phyloP scores from a whole-genome alignment of 2,113 vertebrate genomes.

The Isichthys henryi region DNA sequence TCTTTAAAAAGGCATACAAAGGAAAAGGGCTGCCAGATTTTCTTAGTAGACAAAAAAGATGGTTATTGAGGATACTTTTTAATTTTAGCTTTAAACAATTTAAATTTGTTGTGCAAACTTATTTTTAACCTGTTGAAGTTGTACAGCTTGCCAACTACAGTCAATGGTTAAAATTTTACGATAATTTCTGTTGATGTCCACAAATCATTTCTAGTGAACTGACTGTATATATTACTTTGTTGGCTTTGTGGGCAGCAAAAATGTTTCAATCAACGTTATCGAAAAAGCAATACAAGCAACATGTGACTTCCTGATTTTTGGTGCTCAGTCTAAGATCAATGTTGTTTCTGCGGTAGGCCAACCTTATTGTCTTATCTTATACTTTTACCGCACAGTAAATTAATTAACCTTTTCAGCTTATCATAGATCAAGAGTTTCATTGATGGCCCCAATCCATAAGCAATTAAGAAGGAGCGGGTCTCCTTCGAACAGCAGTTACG shows the following conservation, averaged over 20 bases:
- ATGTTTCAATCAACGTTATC: background rate
- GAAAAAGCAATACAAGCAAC: background rate
- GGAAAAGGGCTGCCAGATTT: background rate
- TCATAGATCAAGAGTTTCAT: background rate
- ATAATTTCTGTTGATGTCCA: background rate
- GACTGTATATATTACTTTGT: background rate
- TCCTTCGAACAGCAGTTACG: slow-evolving; percentile 27
- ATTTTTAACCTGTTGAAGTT: background rate
- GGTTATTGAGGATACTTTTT: background rate
- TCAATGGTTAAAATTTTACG: background rate
- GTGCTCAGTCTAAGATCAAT: background rate
- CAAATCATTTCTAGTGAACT: background rate
- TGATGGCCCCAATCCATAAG: slow-evolving; percentile 5
- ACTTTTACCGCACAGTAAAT: slow-evolving; percentile 6
- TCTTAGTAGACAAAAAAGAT: background rate
- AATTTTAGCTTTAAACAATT: background rate
- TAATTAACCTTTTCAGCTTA: background rate
- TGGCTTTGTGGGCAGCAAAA: background rate
- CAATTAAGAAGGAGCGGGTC: slow-evolving; percentile 20
- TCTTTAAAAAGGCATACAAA: background rate
- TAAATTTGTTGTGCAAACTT: background rate
- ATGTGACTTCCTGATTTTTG: background rate
- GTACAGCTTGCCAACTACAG: background rate
- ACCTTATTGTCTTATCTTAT: background rate
- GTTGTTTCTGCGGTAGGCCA: background rate